These are phyloP conservation scores for Pollimyrus isidori DNA, from an alignment of 2,113 vertebrate species.

Conservation along the genomic window DNA sequence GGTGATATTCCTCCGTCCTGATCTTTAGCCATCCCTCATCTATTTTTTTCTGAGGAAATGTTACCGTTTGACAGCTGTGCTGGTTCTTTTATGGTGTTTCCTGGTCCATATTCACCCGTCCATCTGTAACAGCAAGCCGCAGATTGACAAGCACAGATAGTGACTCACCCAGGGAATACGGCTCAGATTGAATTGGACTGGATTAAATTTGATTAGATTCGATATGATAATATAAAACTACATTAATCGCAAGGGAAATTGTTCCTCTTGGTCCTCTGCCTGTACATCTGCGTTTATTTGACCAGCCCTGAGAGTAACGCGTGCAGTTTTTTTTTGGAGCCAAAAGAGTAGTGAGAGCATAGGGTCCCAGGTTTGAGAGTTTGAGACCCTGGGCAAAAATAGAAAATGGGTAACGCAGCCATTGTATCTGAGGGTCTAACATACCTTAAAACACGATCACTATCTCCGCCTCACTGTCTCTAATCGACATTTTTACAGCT, in stretches of 20 bases:
- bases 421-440: neutral
- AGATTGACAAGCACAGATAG: neutral
- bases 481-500: neutral
- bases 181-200: neutral
- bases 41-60: neutral
- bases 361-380: neutral
- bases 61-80: neutral
- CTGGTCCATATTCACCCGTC: neutral
- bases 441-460: neutral
- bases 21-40: neutral
- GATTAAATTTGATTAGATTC: neutral
- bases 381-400: neutral
- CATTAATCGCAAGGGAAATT: neutral
- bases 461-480: neutral
- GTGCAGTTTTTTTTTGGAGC: neutral
- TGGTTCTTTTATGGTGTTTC: neutral
- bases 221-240: neutral
- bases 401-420: neutral
- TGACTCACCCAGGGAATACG: neutral
- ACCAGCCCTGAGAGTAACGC: neutral
- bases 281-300: neutral
- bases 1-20: slow-evolving; percentile 52
- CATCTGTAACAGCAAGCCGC: neutral
- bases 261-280: neutral
- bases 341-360: neutral